A percentile compares a stretch with the other conserved stretches of the same genome.
Conservation (phyloP, 2,113 vertebrate species). For the Clarias macrocephalus region DNA sequence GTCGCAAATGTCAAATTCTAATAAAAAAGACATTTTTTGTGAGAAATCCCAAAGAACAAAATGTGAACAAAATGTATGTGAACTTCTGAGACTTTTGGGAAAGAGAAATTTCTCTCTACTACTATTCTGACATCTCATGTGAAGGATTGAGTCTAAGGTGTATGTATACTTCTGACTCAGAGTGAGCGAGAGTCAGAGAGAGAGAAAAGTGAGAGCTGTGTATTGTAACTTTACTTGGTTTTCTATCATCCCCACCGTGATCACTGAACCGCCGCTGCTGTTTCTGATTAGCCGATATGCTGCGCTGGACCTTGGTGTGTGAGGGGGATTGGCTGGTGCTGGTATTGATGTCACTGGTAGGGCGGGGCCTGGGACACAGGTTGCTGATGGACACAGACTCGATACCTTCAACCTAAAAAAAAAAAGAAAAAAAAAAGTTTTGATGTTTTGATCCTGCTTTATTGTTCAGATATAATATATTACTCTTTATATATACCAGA, state of each 20-base stretch:
- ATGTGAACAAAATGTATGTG: no score
- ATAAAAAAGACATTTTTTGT: no score
- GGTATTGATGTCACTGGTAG: conserved; percentile 95
- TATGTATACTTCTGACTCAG: no score
- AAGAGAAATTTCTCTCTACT: no score
- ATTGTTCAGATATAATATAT: neutral
- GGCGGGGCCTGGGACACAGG: conserved; percentile 86
- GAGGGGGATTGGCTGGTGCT: conserved; percentile 89
- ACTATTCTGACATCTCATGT: no score
- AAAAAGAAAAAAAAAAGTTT: neutral
- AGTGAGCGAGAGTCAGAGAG: no score
- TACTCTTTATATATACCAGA: neutral
- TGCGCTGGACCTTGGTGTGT: conserved; percentile 94
- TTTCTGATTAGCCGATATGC: conserved; percentile 96
- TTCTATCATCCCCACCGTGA: conserved; percentile 85
- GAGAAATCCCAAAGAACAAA: no score
- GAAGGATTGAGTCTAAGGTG: no score
- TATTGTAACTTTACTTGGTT: conserved; percentile 69
- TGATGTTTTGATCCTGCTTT: neutral
- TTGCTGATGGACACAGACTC: conserved; percentile 85
- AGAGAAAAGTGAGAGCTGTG: conserved; percentile 56
- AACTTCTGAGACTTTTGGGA: no score
- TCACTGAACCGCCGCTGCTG: conserved; percentile 96
- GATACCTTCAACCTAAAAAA: conserved; percentile 85
- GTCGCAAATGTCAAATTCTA: no score